Percentiles rank a stretch among this genome's conserved stretches.
These are phyloP conservation scores for Liopterus haemorrhoidalis DNA, from an alignment of 2,888 invertebrate genomes.

Conservation along the genomic window DNA sequence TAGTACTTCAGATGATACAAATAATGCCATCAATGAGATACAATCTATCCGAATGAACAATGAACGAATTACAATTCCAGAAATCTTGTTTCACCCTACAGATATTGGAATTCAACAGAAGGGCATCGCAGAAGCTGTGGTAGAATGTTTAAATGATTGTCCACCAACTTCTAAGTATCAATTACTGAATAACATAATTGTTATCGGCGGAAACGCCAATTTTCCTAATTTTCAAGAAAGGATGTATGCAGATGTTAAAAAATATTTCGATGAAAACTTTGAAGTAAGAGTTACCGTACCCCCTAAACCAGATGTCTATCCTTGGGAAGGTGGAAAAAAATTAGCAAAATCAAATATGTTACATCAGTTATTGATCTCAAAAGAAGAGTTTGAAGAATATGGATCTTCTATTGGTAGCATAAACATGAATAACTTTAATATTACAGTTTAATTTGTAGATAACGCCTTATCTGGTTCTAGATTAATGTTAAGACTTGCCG, in stretches of 20 bases:
- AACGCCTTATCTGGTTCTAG: no score
- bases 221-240: slow-evolving; percentile 82
- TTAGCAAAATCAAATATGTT: slow-evolving; percentile 71
- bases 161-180: slow-evolving; percentile 69
- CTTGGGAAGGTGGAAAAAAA: slow-evolving; percentile 83
- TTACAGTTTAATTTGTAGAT: no score
- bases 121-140: slow-evolving; percentile 87
- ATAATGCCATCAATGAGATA: slow-evolving; percentile 47
- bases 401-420: no score
- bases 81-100: slow-evolving; percentile 88
- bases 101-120: slow-evolving; percentile 88
- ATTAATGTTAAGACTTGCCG: no score
- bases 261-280: slow-evolving; percentile 69
- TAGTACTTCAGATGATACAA: background rate
- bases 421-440: no score
- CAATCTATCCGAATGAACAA: slow-evolving; percentile 84
- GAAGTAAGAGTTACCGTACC: slow-evolving; percentile 68
- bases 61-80: slow-evolving; percentile 92
- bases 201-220: slow-evolving; percentile 73
- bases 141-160: slow-evolving; percentile 68
- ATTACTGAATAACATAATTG: slow-evolving; percentile 74
- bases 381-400: slow-evolving; percentile 84
- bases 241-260: slow-evolving; percentile 69
- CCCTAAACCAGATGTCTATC: slow-evolving; percentile 69
- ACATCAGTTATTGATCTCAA: slow-evolving; percentile 64